Evolutionary conservation across 2,888 invertebrate species (phyloP).

Genomic region (Netelia melanura): DNA sequence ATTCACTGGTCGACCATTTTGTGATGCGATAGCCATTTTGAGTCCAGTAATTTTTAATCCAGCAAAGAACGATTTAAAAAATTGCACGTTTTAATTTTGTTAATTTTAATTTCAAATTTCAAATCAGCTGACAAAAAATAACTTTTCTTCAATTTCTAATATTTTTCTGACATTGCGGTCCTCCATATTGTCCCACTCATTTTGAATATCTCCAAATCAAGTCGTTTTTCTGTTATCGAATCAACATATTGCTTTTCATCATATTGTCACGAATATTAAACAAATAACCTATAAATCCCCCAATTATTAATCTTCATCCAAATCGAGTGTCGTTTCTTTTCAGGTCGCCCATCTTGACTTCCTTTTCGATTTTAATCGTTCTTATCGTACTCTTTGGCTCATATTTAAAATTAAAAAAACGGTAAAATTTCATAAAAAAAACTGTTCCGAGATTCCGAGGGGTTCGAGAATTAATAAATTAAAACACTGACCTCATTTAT

Average conservation of each 20-base stretch:
- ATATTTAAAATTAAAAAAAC: background rate
- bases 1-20: no score
- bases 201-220: background rate
- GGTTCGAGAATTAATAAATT: background rate
- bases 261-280: no score
- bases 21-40: background rate
- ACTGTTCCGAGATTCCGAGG: background rate
- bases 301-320: background rate
- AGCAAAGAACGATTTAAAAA: background rate
- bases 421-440: background rate
- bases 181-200: background rate
- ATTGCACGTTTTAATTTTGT: background rate
- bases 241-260: no score
- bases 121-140: background rate
- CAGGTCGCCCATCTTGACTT: background rate
- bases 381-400: background rate
- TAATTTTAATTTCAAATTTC: background rate
- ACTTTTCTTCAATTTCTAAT: background rate
- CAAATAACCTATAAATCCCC: no score
- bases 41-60: background rate
- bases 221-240: no score
- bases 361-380: background rate
- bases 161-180: background rate
- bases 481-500: conserved; percentile 9
- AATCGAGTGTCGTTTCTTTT: background rate